Percentiles rank a stretch among this genome's conserved stretches.
Conservation (phyloP, 2,797 vertebrate species). For the Natrix natrix region DNA sequence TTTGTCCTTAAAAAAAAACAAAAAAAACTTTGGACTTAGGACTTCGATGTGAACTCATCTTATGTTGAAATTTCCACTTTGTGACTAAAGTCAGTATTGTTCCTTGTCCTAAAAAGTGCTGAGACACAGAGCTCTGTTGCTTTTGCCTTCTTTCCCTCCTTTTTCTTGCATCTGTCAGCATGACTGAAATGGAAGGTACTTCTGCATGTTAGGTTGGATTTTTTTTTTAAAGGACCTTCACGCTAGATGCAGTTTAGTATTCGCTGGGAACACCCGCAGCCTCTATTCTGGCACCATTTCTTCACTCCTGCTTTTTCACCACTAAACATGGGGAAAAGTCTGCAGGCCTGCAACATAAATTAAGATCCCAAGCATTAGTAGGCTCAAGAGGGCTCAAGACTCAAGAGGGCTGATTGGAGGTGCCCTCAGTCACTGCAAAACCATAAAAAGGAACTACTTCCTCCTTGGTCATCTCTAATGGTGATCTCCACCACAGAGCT, state of each 20-base stretch:
- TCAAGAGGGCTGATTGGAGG: not conserved
- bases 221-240: constrained; percentile 10
- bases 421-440: no score
- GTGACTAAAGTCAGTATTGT: not conserved
- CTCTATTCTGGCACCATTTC: not conserved
- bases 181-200: constrained; percentile 44
- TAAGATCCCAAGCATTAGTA: not conserved
- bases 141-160: not conserved
- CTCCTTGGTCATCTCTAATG: not conserved
- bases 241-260: constrained; percentile 37
- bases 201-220: constrained; percentile 10
- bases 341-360: not conserved
- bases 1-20: not conserved
- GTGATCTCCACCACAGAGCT: not conserved
- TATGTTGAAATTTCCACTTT: constrained; percentile 20
- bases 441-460: not conserved
- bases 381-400: not conserved
- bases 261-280: constrained; percentile 32
- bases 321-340: not conserved
- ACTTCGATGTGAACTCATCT: constrained; percentile 17
- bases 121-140: constrained; percentile 36
- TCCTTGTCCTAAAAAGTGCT: constrained; percentile 32
- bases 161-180: constrained; percentile 41
- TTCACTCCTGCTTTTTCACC: constrained; percentile 10
- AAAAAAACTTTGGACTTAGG: constrained; percentile 23